Percentiles rank a stretch among this genome's conserved stretches.
These are phyloP conservation scores for Trachymyrmex septentrionalis DNA, from an alignment of 1,140 invertebrate genomes.

Conservation along the genomic window DNA sequence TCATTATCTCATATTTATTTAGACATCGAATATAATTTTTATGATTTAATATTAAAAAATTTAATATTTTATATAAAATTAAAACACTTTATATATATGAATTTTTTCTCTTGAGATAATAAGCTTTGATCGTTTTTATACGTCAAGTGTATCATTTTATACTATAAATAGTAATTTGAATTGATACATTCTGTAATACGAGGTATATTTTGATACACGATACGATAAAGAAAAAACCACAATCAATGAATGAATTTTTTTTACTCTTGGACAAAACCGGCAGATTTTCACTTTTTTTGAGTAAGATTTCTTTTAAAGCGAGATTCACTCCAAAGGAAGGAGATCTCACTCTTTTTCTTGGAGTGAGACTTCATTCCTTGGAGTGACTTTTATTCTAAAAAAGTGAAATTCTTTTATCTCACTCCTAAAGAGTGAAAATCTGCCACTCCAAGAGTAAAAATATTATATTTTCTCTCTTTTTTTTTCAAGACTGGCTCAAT, in stretches of 20 bases:
- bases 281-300: too few relatives aligned
- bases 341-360: too few relatives aligned
- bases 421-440: too few relatives aligned
- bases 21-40: background rate
- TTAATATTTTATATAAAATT: background rate
- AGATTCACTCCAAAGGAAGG: too few relatives aligned
- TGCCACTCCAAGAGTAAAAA: too few relatives aligned
- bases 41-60: background rate
- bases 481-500: too few relatives aligned
- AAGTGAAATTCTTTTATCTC: too few relatives aligned
- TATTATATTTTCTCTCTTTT: too few relatives aligned
- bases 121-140: conserved; percentile 20
- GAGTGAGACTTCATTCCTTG: too few relatives aligned
- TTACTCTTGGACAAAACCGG: too few relatives aligned
- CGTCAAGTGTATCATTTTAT: conserved; percentile 21
- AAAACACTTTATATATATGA: background rate
- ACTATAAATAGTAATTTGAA: conserved; percentile 47
- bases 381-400: too few relatives aligned
- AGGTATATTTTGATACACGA: conserved; percentile 39
- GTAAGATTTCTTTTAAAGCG: too few relatives aligned
- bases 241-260: background rate
- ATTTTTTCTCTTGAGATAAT: conserved; percentile 16
- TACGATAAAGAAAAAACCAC: conserved; percentile 1
- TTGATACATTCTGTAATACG: conserved; percentile 52
- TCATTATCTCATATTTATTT: background rate